phyloP scores from a whole-genome alignment of 2,888 invertebrate genomes.

The Cynaeus angustus region DNA sequence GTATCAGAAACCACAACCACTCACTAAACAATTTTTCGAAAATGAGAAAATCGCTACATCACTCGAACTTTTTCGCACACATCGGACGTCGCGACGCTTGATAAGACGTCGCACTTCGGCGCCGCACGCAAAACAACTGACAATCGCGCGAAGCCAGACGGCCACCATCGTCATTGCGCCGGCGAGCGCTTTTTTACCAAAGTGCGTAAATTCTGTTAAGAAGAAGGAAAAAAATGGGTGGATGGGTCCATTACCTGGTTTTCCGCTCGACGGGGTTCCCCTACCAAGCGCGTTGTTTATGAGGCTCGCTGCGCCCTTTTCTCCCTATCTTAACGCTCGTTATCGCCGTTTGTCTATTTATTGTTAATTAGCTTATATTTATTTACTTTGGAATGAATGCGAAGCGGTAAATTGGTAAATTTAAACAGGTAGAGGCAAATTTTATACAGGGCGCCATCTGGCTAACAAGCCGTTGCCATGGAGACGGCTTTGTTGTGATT shows the following conservation, averaged over 20 bases:
- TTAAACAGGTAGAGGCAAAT: not conserved
- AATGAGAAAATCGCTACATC: conserved; percentile 2
- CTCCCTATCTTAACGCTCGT: no score
- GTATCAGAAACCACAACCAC: not conserved
- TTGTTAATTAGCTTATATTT: conserved; percentile 3
- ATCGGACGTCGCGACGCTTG: conserved; percentile 33
- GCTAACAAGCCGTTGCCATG: conserved; percentile 16
- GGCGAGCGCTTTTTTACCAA: conserved; percentile 16
- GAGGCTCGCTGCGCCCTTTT: no score
- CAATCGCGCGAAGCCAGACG: conserved; percentile 14
- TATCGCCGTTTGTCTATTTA: not conserved
- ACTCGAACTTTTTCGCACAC: conserved; percentile 19
- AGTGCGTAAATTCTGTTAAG: conserved; percentile 25
- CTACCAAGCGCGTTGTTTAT: no score
- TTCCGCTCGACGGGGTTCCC: not conserved
- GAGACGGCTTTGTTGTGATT: conserved; percentile 34
- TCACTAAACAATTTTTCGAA: conserved; percentile 2
- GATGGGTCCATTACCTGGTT: conserved; percentile 6
- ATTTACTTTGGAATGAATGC: not conserved
- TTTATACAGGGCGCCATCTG: conserved; percentile 9
- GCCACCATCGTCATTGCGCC: conserved; percentile 22
- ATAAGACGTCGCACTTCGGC: conserved; percentile 20
- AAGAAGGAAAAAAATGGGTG: conserved; percentile 10
- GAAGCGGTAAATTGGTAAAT: conserved; percentile 8
- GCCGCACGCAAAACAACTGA: conserved; percentile 44